Base-by-base conservation (phyloP, 2,888 invertebrate species). In the Gasteruption jaculator region DNA sequence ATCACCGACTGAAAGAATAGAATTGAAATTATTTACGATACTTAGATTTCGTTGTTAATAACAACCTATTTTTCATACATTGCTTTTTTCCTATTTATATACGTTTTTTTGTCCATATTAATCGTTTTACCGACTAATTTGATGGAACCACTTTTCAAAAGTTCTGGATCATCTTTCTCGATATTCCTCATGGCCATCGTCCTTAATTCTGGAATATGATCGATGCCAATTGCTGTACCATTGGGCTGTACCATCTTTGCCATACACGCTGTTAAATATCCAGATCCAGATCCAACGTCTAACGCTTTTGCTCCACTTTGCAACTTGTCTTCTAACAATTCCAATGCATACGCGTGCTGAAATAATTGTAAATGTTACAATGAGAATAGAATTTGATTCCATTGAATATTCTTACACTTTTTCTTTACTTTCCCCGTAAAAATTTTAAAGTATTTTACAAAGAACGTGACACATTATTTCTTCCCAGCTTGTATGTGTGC, bases 201-300 rank as follows among this genome's bases (percentile, higher is more conserved):
- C 2, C 91, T 85, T 49, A 95, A 76, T 63, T 90, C 84, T 3
- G 83, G 76, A 58, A 95, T 91, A 68, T 95, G 94, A 58, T 95
- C 95, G 51, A 95, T 87, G 4, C 95, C 95, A 37, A 94, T 78
- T 1, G 85, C 85, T 39, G 71, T 63, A 4, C 83, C 84, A 49
- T 73, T 71, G 27, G 80, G 75, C 6, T 88, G 87, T 30, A 91
- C 77, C 83, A 91, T 89, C 22, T 85, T 73, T 12, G 88, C 85
- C 84, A 95, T 91, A 60, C 93, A 94, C 10, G 87, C 86, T 2
- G 93, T 92, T 27, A 95, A 76, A 68, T 94, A 95, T 3, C 95
- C 95, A 45, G 91, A 91, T 1, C 95, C 95, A 16, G 91, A 92
- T 10, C 95, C 95, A 31, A 95, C 91, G 73, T 95, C 95, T 48